phyloP scores from a whole-genome alignment of 2,888 invertebrate genomes.

The Keiferia lycopersicella region DNA sequence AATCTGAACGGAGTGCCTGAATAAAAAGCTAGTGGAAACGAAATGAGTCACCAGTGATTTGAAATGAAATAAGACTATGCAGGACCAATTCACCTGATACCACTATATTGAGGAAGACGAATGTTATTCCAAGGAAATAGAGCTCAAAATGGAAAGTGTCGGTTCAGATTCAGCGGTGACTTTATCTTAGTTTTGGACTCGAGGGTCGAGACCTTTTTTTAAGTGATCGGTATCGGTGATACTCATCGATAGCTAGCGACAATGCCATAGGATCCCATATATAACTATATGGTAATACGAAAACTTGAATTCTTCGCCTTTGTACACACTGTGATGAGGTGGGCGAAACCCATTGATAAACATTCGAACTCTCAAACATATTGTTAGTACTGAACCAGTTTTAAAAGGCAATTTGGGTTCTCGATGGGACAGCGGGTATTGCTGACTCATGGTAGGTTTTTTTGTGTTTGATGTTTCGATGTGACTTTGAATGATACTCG shows the following conservation, averaged over 20 bases:
- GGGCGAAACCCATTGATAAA: conserved; percentile 78
- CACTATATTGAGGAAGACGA: conserved; percentile 21
- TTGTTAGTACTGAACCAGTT: conserved; percentile 72
- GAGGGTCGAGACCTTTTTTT: conserved; percentile 69
- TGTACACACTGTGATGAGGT: conserved; percentile 78
- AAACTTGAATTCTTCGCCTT: conserved; percentile 65
- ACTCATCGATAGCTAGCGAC: conserved; percentile 65
- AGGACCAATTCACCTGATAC: conserved; percentile 39
- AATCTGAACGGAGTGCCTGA: conserved; percentile 50
- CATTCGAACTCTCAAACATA: conserved; percentile 57
- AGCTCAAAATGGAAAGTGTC: conserved; percentile 42
- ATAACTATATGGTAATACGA: conserved; percentile 72
- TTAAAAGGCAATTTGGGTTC: conserved; percentile 74
- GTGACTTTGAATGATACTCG: conserved; percentile 43
- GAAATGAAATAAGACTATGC: conserved; percentile 60
- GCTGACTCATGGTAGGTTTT: conserved; percentile 56
- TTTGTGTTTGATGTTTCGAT: conserved; percentile 45
- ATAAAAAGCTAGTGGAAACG: conserved; percentile 57
- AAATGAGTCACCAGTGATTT: conserved; percentile 72
- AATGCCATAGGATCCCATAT: conserved; percentile 61
- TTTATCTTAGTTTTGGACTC: conserved; percentile 44
- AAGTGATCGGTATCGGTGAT: conserved; percentile 66
- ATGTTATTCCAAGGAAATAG: conserved; percentile 38
- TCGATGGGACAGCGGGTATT: conserved; percentile 67
- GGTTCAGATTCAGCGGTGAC: conserved; percentile 31